phyloP scores from a whole-genome alignment of 2,113 vertebrate species.

The Cheirogaleus medius region DNA sequence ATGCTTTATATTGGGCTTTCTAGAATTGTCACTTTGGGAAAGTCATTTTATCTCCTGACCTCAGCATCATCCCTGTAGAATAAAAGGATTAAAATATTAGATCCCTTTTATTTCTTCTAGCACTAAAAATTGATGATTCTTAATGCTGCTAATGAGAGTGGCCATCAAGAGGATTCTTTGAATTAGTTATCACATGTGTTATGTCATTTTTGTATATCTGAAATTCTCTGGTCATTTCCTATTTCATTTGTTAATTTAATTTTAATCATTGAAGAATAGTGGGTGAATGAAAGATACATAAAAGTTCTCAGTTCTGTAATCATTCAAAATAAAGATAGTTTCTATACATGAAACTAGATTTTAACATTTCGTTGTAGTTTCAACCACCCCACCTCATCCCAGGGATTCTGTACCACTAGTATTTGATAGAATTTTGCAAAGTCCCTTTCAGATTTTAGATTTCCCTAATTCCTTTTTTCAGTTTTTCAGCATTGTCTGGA shows the following conservation, averaged over 20 bases:
- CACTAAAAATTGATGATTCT: background rate
- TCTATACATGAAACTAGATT: background rate
- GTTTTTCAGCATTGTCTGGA: conserved; percentile 9
- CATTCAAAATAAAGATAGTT: conserved; percentile 19
- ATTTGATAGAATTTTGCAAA: conserved; percentile 11
- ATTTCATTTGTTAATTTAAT: background rate
- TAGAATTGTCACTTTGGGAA: background rate
- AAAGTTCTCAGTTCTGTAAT: conserved; percentile 1
- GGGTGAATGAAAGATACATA: background rate
- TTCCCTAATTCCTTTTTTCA: background rate
- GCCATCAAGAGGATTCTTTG: background rate
- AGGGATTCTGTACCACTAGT: background rate
- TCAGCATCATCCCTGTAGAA: background rate
- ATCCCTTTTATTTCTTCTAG: background rate
- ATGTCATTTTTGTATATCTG: background rate
- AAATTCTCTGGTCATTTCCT: conserved; percentile 4
- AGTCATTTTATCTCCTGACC: background rate
- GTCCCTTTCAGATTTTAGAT: conserved; percentile 21
- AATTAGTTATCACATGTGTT: background rate
- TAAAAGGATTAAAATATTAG: conserved; percentile 46
- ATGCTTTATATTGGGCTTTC: background rate
- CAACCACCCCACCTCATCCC: background rate
- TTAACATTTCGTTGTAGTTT: background rate
- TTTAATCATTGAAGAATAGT: conserved; percentile 21
- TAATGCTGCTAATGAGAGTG: background rate